Conservation (phyloP, 1,140 invertebrate genomes). For the Heterodera schachtii region DNA sequence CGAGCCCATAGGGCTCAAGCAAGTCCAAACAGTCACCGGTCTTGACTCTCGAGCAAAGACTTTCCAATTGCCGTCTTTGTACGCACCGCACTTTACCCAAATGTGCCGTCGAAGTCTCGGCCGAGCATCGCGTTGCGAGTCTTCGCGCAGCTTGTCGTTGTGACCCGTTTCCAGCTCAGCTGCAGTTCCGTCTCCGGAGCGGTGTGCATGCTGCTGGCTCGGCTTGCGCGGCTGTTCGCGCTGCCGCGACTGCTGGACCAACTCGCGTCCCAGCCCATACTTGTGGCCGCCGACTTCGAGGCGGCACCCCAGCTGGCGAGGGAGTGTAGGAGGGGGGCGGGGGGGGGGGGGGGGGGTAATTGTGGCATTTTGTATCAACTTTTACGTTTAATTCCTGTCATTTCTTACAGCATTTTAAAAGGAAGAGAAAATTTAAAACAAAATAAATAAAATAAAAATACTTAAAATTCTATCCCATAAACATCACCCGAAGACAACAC, state of each 20-base stretch:
- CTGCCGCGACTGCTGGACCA: neutral
- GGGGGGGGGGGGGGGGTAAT: too few relatives aligned
- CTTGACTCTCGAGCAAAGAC: too few relatives aligned
- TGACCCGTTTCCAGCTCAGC: constrained; percentile 22
- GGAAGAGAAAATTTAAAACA: too few relatives aligned
- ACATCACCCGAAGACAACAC: too few relatives aligned
- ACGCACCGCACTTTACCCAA: constrained; percentile 80
- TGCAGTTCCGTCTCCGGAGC: constrained; percentile 40
- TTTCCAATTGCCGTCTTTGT: too few relatives aligned
- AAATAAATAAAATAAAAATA: too few relatives aligned
- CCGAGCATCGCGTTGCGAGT: constrained; percentile 84
- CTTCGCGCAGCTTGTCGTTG: constrained; percentile 83
- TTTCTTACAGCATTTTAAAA: too few relatives aligned
- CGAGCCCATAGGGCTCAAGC: too few relatives aligned
- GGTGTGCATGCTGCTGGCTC: constrained; percentile 31
- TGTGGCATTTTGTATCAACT: too few relatives aligned
- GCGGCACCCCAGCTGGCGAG: neutral
- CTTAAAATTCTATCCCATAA: too few relatives aligned
- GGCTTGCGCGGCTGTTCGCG: constrained; percentile 21
- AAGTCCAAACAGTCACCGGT: too few relatives aligned
- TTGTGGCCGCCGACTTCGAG: neutral
- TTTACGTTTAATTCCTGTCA: too few relatives aligned
- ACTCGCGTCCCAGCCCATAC: neutral
- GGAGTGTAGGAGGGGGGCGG: neutral
- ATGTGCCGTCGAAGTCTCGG: constrained; percentile 96